Conservation (phyloP, 2,113 vertebrate genomes). For the Ranitomeya variabilis region DNA sequence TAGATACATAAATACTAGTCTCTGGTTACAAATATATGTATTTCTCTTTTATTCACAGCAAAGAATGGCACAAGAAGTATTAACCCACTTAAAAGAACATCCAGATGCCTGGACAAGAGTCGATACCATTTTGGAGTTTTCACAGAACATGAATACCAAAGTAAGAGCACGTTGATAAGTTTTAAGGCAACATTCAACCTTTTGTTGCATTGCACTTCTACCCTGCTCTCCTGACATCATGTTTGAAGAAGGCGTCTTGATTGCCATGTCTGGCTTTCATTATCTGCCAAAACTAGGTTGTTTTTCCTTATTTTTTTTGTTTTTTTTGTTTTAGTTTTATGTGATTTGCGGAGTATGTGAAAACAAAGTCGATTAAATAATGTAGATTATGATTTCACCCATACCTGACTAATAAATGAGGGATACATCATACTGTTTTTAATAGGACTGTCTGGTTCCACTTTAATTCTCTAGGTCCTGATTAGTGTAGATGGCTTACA, state of each 20-base stretch:
- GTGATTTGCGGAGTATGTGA: constrained; percentile 47
- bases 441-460: not conserved
- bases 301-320: constrained; percentile 53
- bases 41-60: constrained; percentile 74
- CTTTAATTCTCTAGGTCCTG: not conserved
- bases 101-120: constrained; percentile 98
- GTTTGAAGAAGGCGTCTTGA: constrained; percentile 86
- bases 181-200: not conserved
- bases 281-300: constrained; percentile 55
- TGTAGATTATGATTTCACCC: not conserved
- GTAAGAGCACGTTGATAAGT: constrained; percentile 72
- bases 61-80: constrained; percentile 96
- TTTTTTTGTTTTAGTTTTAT: constrained; percentile 46
- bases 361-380: constrained; percentile 52
- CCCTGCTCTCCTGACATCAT: constrained; percentile 59
- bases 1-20: too few species aligned
- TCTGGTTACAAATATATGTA: not conserved
- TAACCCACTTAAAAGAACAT: constrained; percentile 97
- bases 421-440: not conserved
- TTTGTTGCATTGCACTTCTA: constrained; percentile 58
- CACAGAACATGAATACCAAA: constrained; percentile 99
- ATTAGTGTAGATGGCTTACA: not conserved
- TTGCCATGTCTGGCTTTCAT: constrained; percentile 64
- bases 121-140: constrained; percentile 98
- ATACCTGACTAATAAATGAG: not conserved